Evolutionary conservation across 2,113 vertebrate species (phyloP).

Genomic region (Strix uralensis): DNA sequence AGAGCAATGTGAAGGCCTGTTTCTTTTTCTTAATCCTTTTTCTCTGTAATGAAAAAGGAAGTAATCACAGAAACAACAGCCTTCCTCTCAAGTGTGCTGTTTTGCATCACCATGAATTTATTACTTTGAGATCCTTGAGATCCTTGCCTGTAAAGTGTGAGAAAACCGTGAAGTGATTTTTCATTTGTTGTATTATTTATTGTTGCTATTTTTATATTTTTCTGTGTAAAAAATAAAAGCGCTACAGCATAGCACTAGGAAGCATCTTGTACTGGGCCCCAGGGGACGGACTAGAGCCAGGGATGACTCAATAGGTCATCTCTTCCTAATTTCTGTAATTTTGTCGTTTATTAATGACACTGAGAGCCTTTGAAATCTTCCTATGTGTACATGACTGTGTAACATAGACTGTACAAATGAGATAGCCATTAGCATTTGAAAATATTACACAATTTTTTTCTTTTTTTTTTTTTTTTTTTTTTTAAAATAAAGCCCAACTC

Average conservation of each 20-base stretch:
- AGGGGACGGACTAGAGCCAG: not conserved
- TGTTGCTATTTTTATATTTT: not conserved
- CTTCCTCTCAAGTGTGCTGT: not conserved
- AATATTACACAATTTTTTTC: not conserved
- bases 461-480: not conserved
- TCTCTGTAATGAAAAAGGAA: not conserved
- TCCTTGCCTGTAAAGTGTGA: not conserved
- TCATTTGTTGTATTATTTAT: not conserved
- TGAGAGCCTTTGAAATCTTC: not conserved
- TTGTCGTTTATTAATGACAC: not conserved
- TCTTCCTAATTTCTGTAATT: not conserved
- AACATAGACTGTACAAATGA: rapidly evolving
- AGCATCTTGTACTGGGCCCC: conserved; percentile 9
- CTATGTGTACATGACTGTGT: rapidly evolving
- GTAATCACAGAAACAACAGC: not conserved
- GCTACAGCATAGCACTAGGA: not conserved
- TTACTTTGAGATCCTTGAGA: not conserved
- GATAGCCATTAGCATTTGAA: not conserved
- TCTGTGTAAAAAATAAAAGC: not conserved
- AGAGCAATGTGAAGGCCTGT: not conserved
- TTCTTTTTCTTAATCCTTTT: not conserved
- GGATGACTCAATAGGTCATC: conserved; percentile 51
- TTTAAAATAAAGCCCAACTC: not conserved
- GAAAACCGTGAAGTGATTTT: not conserved
- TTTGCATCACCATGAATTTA: not conserved